Conservation (phyloP, 2,113 vertebrate species). For the Telmatochromis sp. region DNA sequence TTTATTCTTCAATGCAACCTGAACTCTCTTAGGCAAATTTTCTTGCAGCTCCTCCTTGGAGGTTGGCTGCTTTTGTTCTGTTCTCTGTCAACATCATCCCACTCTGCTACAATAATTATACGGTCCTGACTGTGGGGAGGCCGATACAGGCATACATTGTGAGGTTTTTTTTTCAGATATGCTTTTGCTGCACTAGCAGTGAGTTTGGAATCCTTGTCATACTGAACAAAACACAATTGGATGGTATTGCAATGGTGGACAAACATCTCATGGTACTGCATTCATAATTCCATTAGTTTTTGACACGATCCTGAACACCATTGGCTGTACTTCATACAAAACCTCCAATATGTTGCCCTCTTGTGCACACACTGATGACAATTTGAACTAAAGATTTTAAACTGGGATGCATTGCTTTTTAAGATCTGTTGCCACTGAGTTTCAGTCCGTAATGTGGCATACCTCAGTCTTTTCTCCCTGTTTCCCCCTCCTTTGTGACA, state of each 20-base stretch:
- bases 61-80: neutral
- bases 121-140: neutral
- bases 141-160: neutral
- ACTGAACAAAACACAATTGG: neutral
- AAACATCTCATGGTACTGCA: neutral
- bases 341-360: neutral
- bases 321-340: neutral
- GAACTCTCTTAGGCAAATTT: neutral
- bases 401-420: neutral
- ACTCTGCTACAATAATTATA: neutral
- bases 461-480: neutral
- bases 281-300: neutral
- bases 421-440: neutral
- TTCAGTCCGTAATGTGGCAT: neutral
- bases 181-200: neutral
- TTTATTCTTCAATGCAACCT: neutral
- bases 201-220: neutral
- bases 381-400: neutral
- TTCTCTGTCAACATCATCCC: neutral
- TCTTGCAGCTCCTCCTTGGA: neutral
- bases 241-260: neutral
- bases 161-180: neutral
- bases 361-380: neutral
- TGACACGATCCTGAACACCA: neutral
- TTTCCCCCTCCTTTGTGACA: neutral